Conservation (phyloP, 2,797 vertebrate genomes). For the Cryptoprocta ferox region DNA sequence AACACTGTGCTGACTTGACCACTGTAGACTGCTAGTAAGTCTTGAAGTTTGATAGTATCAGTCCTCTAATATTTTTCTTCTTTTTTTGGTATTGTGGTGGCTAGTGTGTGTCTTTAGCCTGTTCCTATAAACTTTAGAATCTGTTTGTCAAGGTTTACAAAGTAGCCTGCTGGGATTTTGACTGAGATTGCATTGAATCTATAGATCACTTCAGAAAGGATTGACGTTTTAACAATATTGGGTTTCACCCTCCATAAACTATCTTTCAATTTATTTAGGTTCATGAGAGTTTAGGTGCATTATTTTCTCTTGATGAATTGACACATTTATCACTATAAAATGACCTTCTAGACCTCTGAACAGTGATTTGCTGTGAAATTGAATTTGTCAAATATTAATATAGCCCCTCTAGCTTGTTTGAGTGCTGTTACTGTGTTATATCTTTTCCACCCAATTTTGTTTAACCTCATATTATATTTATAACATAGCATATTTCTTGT, state of each 20-base stretch:
- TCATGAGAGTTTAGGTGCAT: background rate
- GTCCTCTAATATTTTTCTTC: background rate
- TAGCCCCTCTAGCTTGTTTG: fast-evolving
- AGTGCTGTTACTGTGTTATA: background rate
- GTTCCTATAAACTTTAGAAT: background rate
- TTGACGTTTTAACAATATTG: background rate
- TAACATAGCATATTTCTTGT: background rate
- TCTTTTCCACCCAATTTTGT: background rate
- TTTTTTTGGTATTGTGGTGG: background rate
- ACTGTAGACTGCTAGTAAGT: background rate
- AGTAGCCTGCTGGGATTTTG: background rate
- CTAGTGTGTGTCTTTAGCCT: background rate
- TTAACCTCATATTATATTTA: background rate
- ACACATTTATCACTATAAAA: background rate
- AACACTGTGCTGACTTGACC: background rate
- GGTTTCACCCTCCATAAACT: background rate
- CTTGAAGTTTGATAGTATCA: background rate
- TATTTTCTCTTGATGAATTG: background rate
- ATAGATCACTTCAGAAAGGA: background rate
- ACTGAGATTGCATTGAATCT: background rate
- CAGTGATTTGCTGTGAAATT: background rate
- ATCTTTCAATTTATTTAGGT: background rate
- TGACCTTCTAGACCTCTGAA: background rate
- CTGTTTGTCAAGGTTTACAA: background rate
- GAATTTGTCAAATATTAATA: background rate